Percentiles rank a stretch among this genome's conserved stretches.
Evolutionary conservation across 2,113 vertebrate genomes (phyloP).

Genomic region (Crypturellus undulatus): DNA sequence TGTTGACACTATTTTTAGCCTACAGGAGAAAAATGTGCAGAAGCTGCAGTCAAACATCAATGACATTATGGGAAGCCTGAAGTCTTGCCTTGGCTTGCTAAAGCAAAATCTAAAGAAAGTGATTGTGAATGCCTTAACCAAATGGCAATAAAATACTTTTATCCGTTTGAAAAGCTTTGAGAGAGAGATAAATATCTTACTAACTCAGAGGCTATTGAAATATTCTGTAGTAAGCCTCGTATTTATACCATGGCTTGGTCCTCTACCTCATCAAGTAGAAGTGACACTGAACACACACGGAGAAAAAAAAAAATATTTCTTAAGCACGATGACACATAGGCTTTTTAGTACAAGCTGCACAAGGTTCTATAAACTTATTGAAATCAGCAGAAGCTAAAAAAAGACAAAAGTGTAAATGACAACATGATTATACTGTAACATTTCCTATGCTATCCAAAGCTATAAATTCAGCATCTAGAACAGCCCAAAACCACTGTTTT

Average conservation of each 20-base stretch:
- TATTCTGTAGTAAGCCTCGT: background rate
- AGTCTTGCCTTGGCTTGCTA: background rate
- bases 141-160: background rate
- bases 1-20: background rate
- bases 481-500: background rate
- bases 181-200: background rate
- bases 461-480: background rate
- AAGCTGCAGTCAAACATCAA: background rate
- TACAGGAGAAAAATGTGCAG: background rate
- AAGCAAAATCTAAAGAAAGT: background rate
- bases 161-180: background rate
- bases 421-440: background rate
- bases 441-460: background rate
- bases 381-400: background rate
- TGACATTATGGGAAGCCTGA: background rate
- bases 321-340: background rate
- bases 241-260: background rate
- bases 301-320: background rate
- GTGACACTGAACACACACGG: background rate
- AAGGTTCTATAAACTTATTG: background rate
- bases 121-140: background rate
- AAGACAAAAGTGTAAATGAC: background rate
- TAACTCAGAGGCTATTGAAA: background rate
- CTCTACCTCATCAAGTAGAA: background rate
- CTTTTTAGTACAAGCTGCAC: background rate